Conservation (phyloP, 2,113 vertebrate genomes). For the Petromus typicus region DNA sequence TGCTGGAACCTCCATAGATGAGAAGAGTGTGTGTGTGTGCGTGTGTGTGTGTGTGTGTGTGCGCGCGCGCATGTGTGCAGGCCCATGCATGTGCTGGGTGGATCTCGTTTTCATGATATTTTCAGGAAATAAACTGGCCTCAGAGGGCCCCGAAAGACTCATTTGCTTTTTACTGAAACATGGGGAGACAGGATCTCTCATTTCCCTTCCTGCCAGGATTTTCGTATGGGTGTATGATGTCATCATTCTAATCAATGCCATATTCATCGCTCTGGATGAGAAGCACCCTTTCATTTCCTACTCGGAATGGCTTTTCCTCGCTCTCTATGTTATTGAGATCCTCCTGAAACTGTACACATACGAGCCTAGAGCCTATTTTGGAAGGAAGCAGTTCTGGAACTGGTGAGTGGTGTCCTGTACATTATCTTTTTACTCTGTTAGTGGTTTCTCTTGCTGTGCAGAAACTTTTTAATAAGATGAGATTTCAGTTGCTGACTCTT, state of each 20-base stretch:
- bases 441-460: no score
- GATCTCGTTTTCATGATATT: background rate
- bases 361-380: conserved; percentile 92
- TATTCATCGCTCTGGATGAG: conserved; percentile 96
- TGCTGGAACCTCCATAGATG: background rate
- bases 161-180: background rate
- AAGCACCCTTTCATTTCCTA: conserved; percentile 90
- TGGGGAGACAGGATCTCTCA: background rate
- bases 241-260: conserved; percentile 94
- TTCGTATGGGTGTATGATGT: conserved; percentile 91
- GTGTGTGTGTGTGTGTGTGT: background rate
- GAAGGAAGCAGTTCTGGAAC: conserved; percentile 95
- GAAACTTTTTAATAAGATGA: no score
- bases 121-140: background rate
- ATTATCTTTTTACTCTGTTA: no score
- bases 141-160: background rate
- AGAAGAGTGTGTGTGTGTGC: no score
- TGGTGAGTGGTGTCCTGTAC: conserved; percentile 89
- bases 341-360: conserved; percentile 95
- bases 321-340: conserved; percentile 93
- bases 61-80: background rate
- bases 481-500: no score
- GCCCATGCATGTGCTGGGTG: background rate
- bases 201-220: conserved; percentile 76
- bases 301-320: conserved; percentile 93